Conservation (phyloP, 1,140 invertebrate genomes). For the Helicoverpa zea region DNA sequence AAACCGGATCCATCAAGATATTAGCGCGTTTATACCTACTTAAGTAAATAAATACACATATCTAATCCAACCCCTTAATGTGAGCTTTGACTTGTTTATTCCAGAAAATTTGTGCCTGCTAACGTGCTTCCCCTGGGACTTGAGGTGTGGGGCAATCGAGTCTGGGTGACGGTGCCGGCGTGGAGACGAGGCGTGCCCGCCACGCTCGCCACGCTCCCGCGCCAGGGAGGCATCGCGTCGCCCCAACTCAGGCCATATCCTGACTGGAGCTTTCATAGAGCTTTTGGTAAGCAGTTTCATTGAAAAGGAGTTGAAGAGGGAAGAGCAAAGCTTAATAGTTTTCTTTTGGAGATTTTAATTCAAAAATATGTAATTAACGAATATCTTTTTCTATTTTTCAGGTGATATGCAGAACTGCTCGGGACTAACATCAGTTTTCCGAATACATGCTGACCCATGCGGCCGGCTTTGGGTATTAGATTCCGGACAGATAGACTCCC, state of each 20-base stretch:
- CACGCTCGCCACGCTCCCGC: slow-evolving; percentile 89
- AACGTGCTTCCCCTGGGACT: slow-evolving; percentile 92
- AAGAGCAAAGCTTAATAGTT: too few species aligned
- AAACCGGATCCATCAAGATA: too few species aligned
- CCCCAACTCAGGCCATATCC: slow-evolving; percentile 91
- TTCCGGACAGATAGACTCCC: slow-evolving; percentile 89
- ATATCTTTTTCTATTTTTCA: slow-evolving; percentile 55
- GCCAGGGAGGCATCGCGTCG: slow-evolving; percentile 86
- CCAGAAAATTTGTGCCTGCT: slow-evolving; percentile 89
- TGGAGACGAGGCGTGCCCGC: slow-evolving; percentile 94
- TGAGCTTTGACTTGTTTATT: slow-evolving; percentile 49
- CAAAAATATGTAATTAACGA: too few species aligned
- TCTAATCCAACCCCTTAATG: neutral
- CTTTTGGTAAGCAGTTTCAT: slow-evolving; percentile 81
- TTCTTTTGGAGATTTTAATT: too few species aligned
- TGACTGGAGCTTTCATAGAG: slow-evolving; percentile 90
- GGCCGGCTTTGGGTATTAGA: slow-evolving; percentile 92
- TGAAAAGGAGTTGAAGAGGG: neutral
- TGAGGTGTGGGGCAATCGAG: slow-evolving; percentile 89
- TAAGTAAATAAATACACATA: too few species aligned
- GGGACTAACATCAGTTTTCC: slow-evolving; percentile 92
- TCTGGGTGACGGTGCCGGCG: slow-evolving; percentile 91
- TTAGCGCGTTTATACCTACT: too few species aligned
- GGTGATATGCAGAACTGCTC: slow-evolving; percentile 86
- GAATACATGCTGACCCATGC: slow-evolving; percentile 91